Percentiles rank a stretch among this genome's conserved stretches.
Conservation (phyloP, 2,797 vertebrate species). For the Hirundo rustica region DNA sequence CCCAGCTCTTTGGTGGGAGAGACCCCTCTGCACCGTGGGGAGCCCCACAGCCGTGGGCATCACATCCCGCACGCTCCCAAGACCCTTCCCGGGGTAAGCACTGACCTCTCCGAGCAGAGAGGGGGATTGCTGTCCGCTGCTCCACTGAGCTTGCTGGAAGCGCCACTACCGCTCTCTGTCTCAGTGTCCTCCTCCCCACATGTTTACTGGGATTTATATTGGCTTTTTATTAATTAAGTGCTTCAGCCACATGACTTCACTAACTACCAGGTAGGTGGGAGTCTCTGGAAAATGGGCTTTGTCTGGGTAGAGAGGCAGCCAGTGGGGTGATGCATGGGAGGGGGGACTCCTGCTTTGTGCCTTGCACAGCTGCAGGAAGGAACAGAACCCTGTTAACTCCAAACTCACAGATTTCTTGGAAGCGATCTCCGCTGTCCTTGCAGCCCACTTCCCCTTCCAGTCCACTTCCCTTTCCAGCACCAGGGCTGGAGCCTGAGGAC, state of each 20-base stretch:
- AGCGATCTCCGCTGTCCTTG: background rate
- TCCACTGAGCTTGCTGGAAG: background rate
- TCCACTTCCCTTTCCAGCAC: background rate
- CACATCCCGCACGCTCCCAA: accelerated
- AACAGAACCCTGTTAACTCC: background rate
- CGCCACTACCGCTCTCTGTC: background rate
- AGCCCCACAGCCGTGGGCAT: accelerated
- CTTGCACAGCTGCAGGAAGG: background rate
- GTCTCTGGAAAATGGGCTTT: background rate
- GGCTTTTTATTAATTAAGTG: conserved; percentile 57
- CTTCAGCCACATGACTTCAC: conserved; percentile 46
- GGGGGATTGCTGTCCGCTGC: background rate
- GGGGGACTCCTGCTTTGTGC: background rate
- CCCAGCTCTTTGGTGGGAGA: background rate
- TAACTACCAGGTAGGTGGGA: conserved; percentile 52
- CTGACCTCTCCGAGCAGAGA: background rate
- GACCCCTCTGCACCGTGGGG: accelerated
- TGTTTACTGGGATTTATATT: conserved; percentile 35
- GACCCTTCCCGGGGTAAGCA: background rate
- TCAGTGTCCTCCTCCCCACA: background rate
- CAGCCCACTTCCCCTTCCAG: background rate
- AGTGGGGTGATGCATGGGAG: background rate
- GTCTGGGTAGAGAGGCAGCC: background rate
- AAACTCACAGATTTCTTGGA: background rate
- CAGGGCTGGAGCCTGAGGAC: background rate